phyloP scores from a whole-genome alignment of 1,140 invertebrate species.

The Amyelois transitella region DNA sequence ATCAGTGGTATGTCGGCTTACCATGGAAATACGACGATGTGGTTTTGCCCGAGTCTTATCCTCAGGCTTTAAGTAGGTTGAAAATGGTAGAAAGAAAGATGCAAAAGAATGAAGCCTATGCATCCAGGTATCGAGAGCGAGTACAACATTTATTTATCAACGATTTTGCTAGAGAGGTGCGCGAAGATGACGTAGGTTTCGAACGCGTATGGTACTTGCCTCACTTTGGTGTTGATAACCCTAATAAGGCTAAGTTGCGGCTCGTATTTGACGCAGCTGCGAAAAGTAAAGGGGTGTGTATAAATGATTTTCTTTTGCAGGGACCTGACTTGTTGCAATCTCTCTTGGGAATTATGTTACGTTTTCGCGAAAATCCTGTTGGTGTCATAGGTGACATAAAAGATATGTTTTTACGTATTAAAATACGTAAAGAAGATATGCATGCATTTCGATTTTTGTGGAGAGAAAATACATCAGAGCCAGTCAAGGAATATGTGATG shows the following conservation, averaged over 20 bases:
- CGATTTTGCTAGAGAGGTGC: conserved; percentile 5
- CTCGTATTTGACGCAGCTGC: neutral
- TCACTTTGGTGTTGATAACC: neutral
- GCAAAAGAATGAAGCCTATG: neutral
- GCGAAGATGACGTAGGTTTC: neutral
- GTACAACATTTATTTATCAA: conserved; percentile 10
- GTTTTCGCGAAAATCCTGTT: neutral
- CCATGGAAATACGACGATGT: conserved; percentile 2
- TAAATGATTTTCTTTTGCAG: neutral
- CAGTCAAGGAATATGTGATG: conserved; percentile 11
- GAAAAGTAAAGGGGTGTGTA: neutral
- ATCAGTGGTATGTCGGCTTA: conserved; percentile 2
- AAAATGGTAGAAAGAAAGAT: conserved; percentile 6
- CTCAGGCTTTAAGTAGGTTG: conserved; percentile 1
- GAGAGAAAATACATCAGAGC: neutral
- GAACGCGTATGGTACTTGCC: neutral
- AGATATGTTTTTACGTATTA: neutral
- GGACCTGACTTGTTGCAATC: neutral
- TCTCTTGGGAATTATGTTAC: neutral
- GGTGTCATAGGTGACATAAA: neutral
- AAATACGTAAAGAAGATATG: neutral
- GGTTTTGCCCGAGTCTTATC: neutral
- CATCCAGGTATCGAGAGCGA: conserved; percentile 3
- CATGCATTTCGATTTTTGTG: conserved; percentile 14
- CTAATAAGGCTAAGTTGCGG: neutral